Evolutionary conservation across 2,797 vertebrate genomes (phyloP), one percentile per base, ranked within the genome.

Genomic region (Sebastes itinus): DNA sequence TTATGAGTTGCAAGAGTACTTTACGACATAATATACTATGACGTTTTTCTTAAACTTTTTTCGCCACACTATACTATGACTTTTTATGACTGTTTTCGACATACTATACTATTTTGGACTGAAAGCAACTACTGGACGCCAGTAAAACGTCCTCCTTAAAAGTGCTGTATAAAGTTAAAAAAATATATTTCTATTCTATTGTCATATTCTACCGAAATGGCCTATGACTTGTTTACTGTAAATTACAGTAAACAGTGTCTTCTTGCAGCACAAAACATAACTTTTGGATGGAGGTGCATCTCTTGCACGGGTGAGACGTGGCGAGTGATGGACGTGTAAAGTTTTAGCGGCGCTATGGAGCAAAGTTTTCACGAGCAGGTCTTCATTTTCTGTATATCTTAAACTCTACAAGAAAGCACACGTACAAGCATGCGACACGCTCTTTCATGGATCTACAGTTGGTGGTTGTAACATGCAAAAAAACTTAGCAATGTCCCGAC

Each of bases 51-150:
- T 35, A 35, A 35, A 35, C 33, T 12, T 35, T 35, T 35, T 35
- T 35, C 1, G 0, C 33, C 33, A 35, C 0, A 33, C 32, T 38
- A 14, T 0, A 14, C 35, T 38, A 42, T 42, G 38, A 42, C 38
- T 1, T 42, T 42, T 42, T 42, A 33, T 33, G 32, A 35, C 1
- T 11, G 14, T 14, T 3, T 42, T 42, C 2, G 38, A 1, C 38
- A 42, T 0, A 16, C 14, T 42, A 42, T 42, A 42, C 38, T 42
- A 16, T 42, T 42, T 42, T 42, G 14, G 14, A 42, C 14, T 42
- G 38, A 42, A 0, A 16, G 14, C 38, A 0, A 42, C 38, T 42
- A 42, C 14, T 0, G 14, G 38, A 42, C 14, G 14, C 2, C 38
- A 42, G 38, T 42, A 42, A 42, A 42, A 42, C 38, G 14, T 42